Conservation (phyloP, 2,113 vertebrate genomes). For the Arenaria interpres region DNA sequence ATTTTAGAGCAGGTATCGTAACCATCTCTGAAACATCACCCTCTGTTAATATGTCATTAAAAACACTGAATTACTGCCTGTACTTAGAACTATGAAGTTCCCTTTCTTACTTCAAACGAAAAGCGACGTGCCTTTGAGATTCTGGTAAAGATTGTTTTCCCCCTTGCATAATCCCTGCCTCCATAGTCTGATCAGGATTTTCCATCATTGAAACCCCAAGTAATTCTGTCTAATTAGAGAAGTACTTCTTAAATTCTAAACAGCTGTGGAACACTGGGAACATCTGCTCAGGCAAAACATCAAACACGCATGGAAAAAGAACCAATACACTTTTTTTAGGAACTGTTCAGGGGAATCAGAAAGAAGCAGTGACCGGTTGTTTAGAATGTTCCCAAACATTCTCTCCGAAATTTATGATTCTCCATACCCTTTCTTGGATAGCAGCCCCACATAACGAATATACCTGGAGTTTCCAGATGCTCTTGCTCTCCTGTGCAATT, state of each 20-base stretch:
- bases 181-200: neutral
- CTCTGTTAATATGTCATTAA: neutral
- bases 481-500: constrained; percentile 86
- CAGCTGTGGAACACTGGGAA: neutral
- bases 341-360: neutral
- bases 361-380: neutral
- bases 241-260: neutral
- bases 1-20: neutral
- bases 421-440: neutral
- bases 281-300: neutral
- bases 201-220: neutral
- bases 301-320: neutral
- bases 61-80: neutral
- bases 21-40: neutral
- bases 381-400: neutral
- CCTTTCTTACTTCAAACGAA: neutral
- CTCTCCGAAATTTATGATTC: neutral
- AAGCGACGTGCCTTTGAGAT: neutral
- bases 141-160: neutral
- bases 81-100: neutral
- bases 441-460: neutral
- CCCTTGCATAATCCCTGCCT: neutral
- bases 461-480: constrained; percentile 97
- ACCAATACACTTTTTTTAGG: neutral
- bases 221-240: neutral